Evolutionary conservation across 2,888 invertebrate species (phyloP).

Genomic region (Bruchidius siliquastri): DNA sequence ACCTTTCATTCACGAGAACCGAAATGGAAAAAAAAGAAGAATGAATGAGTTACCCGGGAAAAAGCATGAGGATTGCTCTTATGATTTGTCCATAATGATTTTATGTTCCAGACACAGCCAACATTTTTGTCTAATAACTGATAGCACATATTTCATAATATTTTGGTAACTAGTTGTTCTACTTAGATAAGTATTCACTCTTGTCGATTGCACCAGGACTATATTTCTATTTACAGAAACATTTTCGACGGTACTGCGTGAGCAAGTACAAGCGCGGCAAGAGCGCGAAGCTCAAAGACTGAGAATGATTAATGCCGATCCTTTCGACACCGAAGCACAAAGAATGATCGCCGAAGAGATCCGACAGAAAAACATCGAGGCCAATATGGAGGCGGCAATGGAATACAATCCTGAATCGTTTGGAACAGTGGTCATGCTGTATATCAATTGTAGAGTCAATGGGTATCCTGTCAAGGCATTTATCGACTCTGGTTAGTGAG

Average conservation of each 20-base stretch:
- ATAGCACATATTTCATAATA: too few relatives aligned
- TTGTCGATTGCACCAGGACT: too few relatives aligned
- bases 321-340: conserved; percentile 94
- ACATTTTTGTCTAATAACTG: too few relatives aligned
- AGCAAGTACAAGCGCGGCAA: conserved; percentile 77
- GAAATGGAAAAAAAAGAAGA: too few relatives aligned
- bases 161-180: too few relatives aligned
- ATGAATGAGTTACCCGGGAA: too few relatives aligned
- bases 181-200: too few relatives aligned
- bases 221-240: conserved; percentile 53
- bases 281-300: conserved; percentile 79
- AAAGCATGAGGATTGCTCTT: too few relatives aligned
- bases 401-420: conserved; percentile 98
- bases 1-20: too few relatives aligned
- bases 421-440: conserved; percentile 95
- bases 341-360: conserved; percentile 94
- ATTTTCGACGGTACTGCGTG: conserved; percentile 72
- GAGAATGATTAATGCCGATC: conserved; percentile 88
- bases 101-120: too few relatives aligned
- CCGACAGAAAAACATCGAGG: conserved; percentile 90
- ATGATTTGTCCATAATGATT: too few relatives aligned
- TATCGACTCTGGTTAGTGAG: conserved; percentile 75
- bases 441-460: conserved; percentile 96
- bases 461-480: conserved; percentile 96
- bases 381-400: conserved; percentile 98